These are phyloP conservation scores for Drosophila kokeensis DNA, from an alignment of 2,888 invertebrate species.

Conservation along the genomic window DNA sequence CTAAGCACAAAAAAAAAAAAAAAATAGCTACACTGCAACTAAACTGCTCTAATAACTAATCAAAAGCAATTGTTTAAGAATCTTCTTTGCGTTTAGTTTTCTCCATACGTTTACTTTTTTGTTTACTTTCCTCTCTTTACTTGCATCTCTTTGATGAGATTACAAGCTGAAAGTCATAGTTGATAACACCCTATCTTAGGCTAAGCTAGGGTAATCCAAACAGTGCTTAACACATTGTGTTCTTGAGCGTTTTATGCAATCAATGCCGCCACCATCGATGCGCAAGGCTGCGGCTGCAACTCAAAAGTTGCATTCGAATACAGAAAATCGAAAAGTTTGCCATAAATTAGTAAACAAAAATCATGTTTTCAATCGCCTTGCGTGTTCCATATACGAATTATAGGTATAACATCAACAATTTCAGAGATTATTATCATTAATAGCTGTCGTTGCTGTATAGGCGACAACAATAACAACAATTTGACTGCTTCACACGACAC, in stretches of 20 bases:
- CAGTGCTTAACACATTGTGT: conserved; percentile 1
- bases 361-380: conserved; percentile 13
- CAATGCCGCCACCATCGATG: conserved; percentile 24
- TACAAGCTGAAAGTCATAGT: neutral
- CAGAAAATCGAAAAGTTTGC: neutral
- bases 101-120: neutral
- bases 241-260: conserved; percentile 16
- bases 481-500: conserved; percentile 42
- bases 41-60: conserved; percentile 3
- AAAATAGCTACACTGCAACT: neutral
- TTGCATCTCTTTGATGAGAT: neutral
- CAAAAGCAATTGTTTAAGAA: neutral
- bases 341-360: neutral
- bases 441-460: conserved; percentile 42
- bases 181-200: neutral
- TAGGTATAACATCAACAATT: conserved; percentile 28
- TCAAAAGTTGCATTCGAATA: conserved; percentile 3
- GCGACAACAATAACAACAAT: conserved; percentile 29
- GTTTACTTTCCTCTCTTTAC: neutral
- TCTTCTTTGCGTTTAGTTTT: neutral
- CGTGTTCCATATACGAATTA: conserved; percentile 27
- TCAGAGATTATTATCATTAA: conserved; percentile 57
- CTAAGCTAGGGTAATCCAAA: neutral
- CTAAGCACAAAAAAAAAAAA: neutral
- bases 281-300: conserved; percentile 10